Conservation (phyloP, 2,888 invertebrate species). For the Drosophila percnosoma region DNA sequence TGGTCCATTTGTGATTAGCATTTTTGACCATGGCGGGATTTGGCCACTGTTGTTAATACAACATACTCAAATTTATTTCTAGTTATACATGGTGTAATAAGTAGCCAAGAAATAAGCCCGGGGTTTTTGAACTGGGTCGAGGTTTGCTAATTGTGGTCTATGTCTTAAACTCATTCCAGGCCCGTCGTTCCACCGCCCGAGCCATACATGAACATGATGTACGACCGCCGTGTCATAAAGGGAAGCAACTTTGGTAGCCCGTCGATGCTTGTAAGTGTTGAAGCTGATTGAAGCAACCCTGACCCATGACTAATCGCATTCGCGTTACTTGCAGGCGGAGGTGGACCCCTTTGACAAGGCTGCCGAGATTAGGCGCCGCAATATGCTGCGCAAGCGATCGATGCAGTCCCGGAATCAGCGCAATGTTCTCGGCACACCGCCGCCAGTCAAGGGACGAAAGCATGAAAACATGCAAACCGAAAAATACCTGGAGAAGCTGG, state of each 20-base stretch:
- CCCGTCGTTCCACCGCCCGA: slow-evolving; percentile 78
- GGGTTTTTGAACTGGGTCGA: slow-evolving; percentile 68
- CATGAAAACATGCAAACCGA: slow-evolving; percentile 97
- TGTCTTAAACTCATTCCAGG: slow-evolving; percentile 65
- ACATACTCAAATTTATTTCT: not conserved
- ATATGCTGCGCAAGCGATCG: slow-evolving; percentile 89
- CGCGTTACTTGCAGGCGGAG: slow-evolving; percentile 82
- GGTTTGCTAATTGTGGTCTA: slow-evolving; percentile 66
- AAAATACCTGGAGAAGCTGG: slow-evolving; percentile 93
- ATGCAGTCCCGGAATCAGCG: slow-evolving; percentile 86
- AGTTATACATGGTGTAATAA: not conserved
- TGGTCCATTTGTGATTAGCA: not conserved
- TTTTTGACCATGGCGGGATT: not conserved
- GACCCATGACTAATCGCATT: slow-evolving; percentile 50
- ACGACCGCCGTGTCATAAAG: slow-evolving; percentile 93
- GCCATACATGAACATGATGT: slow-evolving; percentile 94
- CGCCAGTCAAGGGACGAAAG: slow-evolving; percentile 90
- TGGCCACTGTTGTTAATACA: not conserved
- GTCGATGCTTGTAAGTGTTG: slow-evolving; percentile 74
- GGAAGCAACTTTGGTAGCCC: slow-evolving; percentile 89
- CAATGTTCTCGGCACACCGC: slow-evolving; percentile 85
- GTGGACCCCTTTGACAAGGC: slow-evolving; percentile 84
- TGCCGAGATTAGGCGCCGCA: slow-evolving; percentile 87
- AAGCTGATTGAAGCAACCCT: slow-evolving; percentile 42
- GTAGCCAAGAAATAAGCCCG: not conserved